Evolutionary conservation across 2,113 vertebrate genomes (phyloP).

Genomic region (Rutilus rutilus): DNA sequence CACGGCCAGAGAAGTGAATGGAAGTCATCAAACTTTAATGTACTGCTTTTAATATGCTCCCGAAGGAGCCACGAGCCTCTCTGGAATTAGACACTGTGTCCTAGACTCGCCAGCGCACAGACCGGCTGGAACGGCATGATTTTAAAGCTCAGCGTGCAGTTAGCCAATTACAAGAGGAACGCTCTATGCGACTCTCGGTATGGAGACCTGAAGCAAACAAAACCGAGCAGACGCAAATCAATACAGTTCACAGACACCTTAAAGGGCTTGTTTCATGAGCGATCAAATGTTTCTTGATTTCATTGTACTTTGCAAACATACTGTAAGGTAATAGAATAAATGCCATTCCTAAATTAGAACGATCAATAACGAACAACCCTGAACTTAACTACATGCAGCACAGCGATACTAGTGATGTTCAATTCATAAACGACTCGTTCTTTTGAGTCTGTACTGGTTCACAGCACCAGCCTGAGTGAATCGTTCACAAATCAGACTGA

Average conservation of each 20-base stretch:
- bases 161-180: slow-evolving; percentile 9
- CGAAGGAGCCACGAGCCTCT: slow-evolving; percentile 44
- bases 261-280: neutral
- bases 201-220: neutral
- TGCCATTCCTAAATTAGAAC: neutral
- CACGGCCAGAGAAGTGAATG: slow-evolving; percentile 53
- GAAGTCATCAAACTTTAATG: slow-evolving; percentile 62
- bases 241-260: neutral
- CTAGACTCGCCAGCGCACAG: slow-evolving; percentile 18
- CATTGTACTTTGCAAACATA: neutral
- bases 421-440: no score
- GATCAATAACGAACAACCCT: neutral
- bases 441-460: neutral
- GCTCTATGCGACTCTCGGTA: neutral
- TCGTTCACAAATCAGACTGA: neutral
- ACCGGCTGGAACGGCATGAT: neutral
- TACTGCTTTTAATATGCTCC: slow-evolving; percentile 57
- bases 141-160: slow-evolving; percentile 10
- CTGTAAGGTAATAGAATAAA: neutral
- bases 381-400: neutral
- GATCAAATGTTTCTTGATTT: neutral
- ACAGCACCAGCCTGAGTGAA: neutral
- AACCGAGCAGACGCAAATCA: neutral
- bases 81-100: slow-evolving; percentile 37
- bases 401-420: neutral